These are phyloP conservation scores for Catamblyrhynchus diadema DNA, from an alignment of 2,797 vertebrate species.

Conservation along the genomic window DNA sequence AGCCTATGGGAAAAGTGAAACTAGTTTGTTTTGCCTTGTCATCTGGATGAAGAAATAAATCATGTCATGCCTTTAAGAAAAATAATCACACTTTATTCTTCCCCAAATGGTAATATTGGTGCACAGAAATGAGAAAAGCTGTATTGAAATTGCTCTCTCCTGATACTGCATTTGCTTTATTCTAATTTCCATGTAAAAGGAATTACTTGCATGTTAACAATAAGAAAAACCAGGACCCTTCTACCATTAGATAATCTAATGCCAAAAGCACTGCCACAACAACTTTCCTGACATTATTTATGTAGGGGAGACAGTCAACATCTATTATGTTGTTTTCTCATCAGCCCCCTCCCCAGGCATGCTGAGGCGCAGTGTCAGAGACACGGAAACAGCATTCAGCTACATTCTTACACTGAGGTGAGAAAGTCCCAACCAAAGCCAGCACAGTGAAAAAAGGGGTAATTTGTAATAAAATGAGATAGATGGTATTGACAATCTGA, in stretches of 20 bases:
- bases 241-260: background rate
- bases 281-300: background rate
- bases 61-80: background rate
- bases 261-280: background rate
- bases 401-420: background rate
- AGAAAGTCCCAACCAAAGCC: background rate
- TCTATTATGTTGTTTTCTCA: background rate
- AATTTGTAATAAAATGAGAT: background rate
- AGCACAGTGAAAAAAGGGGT: background rate
- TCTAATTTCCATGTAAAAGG: background rate
- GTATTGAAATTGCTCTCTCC: background rate
- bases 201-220: background rate
- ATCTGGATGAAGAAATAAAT: background rate
- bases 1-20: background rate
- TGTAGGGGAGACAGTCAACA: background rate
- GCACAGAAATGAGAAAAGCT: background rate
- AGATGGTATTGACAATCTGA: constrained; percentile 21
- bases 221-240: background rate
- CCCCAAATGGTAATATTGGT: background rate
- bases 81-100: background rate
- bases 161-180: background rate
- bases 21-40: background rate
- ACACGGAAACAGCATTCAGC: background rate
- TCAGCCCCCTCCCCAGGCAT: background rate
- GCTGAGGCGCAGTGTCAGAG: background rate